phyloP scores from a whole-genome alignment of 2,888 invertebrate genomes.

The Strigamia maritima region DNA sequence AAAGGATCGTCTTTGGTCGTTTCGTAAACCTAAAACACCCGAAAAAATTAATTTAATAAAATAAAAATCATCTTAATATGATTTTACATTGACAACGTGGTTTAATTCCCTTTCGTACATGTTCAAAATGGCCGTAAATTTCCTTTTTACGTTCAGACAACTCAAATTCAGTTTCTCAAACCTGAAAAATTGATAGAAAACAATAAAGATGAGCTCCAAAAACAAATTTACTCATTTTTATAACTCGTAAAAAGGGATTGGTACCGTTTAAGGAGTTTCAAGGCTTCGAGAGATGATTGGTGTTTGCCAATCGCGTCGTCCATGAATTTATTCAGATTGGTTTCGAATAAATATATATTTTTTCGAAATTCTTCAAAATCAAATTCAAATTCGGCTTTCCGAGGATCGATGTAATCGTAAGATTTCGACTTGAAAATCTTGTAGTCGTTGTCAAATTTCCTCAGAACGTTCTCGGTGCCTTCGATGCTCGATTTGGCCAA shows the following conservation, averaged over 20 bases:
- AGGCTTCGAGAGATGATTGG: slow-evolving; percentile 52
- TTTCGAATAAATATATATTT: slow-evolving; percentile 66
- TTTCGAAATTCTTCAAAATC: slow-evolving; percentile 72
- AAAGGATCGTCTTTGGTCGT: slow-evolving; percentile 71
- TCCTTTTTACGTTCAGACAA: slow-evolving; percentile 69
- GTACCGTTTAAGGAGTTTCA: slow-evolving; percentile 52
- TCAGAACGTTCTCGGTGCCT: slow-evolving; percentile 70
- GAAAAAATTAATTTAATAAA: neutral
- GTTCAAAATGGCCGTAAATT: slow-evolving; percentile 68
- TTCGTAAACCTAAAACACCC: slow-evolving; percentile 61
- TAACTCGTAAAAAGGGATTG: too few relatives aligned
- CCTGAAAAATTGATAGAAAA: slow-evolving; percentile 51
- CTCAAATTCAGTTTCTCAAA: slow-evolving; percentile 71
- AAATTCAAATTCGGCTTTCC: slow-evolving; percentile 68
- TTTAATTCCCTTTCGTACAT: slow-evolving; percentile 68
- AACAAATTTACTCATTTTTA: neutral
- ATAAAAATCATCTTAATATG: neutral
- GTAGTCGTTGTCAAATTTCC: slow-evolving; percentile 65
- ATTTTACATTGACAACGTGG: slow-evolving; percentile 59
- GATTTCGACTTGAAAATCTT: slow-evolving; percentile 66
- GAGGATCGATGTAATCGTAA: slow-evolving; percentile 77
- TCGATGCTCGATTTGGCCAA: slow-evolving; percentile 73
- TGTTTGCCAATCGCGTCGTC: slow-evolving; percentile 55
- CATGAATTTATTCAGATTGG: slow-evolving; percentile 68
- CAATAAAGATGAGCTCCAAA: neutral